A percentile compares a stretch with the other conserved stretches of the same genome.
Conservation (phyloP, 1,140 invertebrate species). For the Drosophila santomea region DNA sequence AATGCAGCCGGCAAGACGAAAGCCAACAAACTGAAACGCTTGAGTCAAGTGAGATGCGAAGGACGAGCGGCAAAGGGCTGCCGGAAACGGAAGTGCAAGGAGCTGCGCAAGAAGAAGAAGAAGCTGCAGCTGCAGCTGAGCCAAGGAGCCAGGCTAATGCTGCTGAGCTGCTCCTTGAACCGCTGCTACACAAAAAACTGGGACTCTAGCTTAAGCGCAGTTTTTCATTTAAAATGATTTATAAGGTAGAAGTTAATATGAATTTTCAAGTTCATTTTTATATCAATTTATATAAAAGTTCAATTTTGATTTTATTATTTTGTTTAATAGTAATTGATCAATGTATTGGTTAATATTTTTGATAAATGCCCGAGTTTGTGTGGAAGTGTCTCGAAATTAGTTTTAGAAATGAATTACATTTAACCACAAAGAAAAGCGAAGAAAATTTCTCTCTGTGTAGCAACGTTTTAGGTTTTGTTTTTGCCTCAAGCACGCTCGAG, state of each 20-base stretch:
- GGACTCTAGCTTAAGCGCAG: not conserved
- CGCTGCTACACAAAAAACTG: not conserved
- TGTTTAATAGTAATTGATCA: no score
- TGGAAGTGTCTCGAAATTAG: no score
- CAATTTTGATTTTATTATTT: no score
- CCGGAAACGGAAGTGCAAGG: slow-evolving; percentile 72
- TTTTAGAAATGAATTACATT: no score
- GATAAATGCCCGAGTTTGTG: no score
- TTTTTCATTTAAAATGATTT: not conserved
- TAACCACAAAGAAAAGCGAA: not conserved
- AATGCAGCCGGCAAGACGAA: slow-evolving; percentile 70
- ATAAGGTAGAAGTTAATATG: not conserved
- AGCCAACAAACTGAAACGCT: slow-evolving; percentile 66
- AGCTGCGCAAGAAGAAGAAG: slow-evolving; percentile 52
- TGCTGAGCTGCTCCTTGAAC: slow-evolving; percentile 27
- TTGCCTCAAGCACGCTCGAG: slow-evolving; percentile 73
- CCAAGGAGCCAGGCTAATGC: slow-evolving; percentile 57
- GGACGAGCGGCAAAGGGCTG: slow-evolving; percentile 8
- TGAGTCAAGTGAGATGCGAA: slow-evolving; percentile 14
- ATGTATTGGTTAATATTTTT: no score
- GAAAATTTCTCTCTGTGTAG: not conserved
- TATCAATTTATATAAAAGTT: no score
- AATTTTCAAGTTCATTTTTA: no score
- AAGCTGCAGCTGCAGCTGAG: slow-evolving; percentile 25
- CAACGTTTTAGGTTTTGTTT: slow-evolving; percentile 29